Base-by-base conservation (phyloP, 2,797 vertebrate species). In the Phrynocephalus forsythii region DNA sequence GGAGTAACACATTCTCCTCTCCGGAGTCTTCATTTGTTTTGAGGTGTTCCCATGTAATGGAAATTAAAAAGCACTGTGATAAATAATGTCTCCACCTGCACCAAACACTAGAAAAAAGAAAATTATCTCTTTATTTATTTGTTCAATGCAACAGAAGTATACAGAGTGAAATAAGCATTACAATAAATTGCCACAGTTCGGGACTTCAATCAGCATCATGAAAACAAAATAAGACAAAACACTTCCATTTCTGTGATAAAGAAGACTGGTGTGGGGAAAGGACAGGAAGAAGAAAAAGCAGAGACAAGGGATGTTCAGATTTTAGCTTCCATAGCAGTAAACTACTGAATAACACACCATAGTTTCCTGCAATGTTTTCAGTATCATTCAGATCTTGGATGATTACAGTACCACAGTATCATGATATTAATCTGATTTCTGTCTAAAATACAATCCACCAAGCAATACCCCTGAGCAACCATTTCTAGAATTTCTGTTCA, bases 121-220 rank as follows among this genome's bases (percentile, higher is more conserved):
- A 80, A 3, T 22, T 52, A 76, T 89, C 89, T 63, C 28, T 85
- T 76, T 38, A 1, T 60, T 26, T 0, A 48, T 16, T n/a, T 56
- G n/a, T 92, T 78, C 73, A 69, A 79, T 89, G 91, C 91, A 84
- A 1, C 6, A 91, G 92, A 33, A 6, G 10, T 66, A 33, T 22
- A 85, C 73, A 28, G 30, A 24, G 83, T 82, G 26, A 48, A 92
- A 92, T 72, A 67, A 88, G 8, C 48, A 87, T 28, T 83, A 72
- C 90, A 93, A 93, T 79, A 10, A 66, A 89, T 30, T 13, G 18
- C 63, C 87, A 24, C 38, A 85, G 9, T 22, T 81, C 68, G 78
- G 86, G 84, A 94, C 90, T 83, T 69, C 44, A 82, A 80, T 77
- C 78, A 86, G 82, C 78, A 87, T 11, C 73, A 79, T 82, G 24